phyloP scores from a whole-genome alignment of 2,888 invertebrate genomes.

The Dexiosoma caninum region DNA sequence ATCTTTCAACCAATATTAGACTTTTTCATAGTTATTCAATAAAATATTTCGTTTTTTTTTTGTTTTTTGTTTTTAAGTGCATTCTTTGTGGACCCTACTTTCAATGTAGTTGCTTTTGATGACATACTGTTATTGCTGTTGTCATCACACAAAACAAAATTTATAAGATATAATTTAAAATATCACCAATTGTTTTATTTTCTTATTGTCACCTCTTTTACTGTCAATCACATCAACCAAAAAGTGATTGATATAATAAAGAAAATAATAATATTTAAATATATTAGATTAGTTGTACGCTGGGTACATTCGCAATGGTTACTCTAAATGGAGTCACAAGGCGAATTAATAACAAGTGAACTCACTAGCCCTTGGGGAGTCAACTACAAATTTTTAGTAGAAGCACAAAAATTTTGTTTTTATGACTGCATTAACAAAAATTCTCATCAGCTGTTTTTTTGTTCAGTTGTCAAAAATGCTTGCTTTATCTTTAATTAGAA shows the following conservation, averaged over 20 bases:
- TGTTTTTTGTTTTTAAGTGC: not conserved
- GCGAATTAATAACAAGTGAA: too few relatives aligned
- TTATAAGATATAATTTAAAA: not conserved
- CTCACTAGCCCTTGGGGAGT: too few relatives aligned
- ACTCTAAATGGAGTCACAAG: too few relatives aligned
- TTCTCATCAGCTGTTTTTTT: too few relatives aligned
- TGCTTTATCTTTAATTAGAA: too few relatives aligned
- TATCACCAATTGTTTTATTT: conserved; percentile 12
- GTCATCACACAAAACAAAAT: not conserved
- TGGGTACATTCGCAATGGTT: too few relatives aligned
- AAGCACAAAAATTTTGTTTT: too few relatives aligned
- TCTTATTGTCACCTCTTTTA: conserved; percentile 24
- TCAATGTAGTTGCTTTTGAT: not conserved
- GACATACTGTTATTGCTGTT: not conserved
- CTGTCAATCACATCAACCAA: conserved; percentile 9
- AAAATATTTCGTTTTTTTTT: conserved; percentile 1
- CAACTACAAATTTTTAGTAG: too few relatives aligned
- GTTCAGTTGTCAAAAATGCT: too few relatives aligned
- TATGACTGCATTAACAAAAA: too few relatives aligned
- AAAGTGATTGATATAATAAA: not conserved
- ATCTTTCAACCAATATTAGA: conserved; percentile 40
- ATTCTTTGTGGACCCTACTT: conserved; percentile 22
- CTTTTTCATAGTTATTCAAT: conserved; percentile 11
- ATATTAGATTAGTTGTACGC: too few relatives aligned
- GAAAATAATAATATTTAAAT: too few relatives aligned